Evolutionary conservation across 2,797 vertebrate genomes (phyloP).

Genomic region (Atherinosoma microstoma): DNA sequence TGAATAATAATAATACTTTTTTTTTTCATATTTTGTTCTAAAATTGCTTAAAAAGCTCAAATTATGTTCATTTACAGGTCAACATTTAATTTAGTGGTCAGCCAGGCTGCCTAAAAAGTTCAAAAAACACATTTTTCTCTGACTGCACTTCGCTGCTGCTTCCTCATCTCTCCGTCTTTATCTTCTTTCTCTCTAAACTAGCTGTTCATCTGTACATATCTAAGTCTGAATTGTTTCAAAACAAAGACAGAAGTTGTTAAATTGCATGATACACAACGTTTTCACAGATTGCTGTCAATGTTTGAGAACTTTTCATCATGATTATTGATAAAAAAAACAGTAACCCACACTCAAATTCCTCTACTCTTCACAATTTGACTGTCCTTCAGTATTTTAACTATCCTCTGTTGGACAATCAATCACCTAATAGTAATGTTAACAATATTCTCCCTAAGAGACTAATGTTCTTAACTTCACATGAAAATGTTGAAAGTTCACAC

Average conservation of each 20-base stretch:
- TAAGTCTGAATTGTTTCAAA: background rate
- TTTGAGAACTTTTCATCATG: background rate
- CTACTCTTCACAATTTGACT: background rate
- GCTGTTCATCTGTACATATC: background rate
- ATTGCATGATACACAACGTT: background rate
- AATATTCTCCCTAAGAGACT: background rate
- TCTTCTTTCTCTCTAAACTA: background rate
- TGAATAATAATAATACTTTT: too few species aligned
- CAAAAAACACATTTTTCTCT: background rate
- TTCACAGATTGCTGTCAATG: background rate
- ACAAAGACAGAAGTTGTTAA: background rate
- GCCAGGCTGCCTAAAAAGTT: too few species aligned
- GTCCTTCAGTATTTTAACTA: background rate
- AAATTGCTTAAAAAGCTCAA: too few species aligned
- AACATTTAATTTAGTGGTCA: background rate
- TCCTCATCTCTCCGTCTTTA: background rate
- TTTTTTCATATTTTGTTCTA: too few species aligned
- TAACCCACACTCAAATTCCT: background rate
- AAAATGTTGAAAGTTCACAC: background rate
- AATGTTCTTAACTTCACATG: background rate
- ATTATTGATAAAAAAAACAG: background rate
- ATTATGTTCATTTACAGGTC: constrained; percentile 1
- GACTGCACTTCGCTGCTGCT: background rate
- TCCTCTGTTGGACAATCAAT: background rate
- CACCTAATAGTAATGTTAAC: background rate